A percentile compares a stretch with the other conserved stretches of the same genome.
phyloP scores from a whole-genome alignment of 2,797 vertebrate genomes.

The Chelon labrosus region DNA sequence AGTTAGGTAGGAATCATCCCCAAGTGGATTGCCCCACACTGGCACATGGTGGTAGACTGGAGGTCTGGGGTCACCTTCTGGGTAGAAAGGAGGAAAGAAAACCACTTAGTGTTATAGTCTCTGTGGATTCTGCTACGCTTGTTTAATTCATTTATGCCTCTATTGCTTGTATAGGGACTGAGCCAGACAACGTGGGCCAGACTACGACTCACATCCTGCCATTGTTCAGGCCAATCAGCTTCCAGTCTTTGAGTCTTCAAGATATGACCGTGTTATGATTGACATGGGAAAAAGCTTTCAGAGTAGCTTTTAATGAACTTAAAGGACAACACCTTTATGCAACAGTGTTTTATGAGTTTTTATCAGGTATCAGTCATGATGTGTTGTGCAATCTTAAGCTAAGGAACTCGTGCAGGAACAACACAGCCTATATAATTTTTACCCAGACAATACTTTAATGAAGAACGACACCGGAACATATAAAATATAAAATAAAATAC shows the following conservation, averaged over 20 bases:
- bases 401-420: no score
- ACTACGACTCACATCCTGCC: background rate
- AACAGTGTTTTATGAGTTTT: no score
- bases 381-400: background rate
- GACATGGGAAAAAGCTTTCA: background rate
- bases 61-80: slow-evolving; percentile 93
- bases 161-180: no score
- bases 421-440: no score
- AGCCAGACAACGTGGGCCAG: background rate
- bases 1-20: slow-evolving; percentile 93
- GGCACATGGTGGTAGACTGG: slow-evolving; percentile 95
- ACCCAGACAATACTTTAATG: no score
- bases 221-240: background rate
- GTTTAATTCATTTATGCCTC: background rate
- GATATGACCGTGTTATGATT: background rate
- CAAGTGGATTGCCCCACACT: slow-evolving; percentile 87
- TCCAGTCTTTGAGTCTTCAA: background rate
- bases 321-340: background rate
- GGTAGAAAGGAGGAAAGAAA: background rate
- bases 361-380: background rate
- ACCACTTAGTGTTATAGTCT: background rate
- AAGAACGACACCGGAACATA: no score
- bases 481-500: no score
- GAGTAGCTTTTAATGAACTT: background rate
- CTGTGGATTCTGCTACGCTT: background rate